Percentiles rank a stretch among this genome's conserved stretches.
Evolutionary conservation across 2,113 vertebrate genomes (phyloP).

Genomic region (Dipodomys spectabilis): DNA sequence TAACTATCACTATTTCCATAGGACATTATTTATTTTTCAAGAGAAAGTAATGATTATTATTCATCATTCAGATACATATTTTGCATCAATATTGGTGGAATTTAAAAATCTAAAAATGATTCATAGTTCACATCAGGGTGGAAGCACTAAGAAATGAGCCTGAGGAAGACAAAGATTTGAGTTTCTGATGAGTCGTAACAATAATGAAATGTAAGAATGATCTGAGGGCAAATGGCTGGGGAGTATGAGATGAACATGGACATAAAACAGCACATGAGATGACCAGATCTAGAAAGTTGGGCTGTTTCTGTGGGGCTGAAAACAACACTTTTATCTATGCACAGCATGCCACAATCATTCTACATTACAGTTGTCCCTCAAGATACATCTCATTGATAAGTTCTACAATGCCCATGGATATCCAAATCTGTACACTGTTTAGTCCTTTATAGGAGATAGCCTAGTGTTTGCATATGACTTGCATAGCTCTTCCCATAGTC

Average conservation of each 20-base stretch:
- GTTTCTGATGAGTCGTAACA: background rate
- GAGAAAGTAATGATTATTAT: background rate
- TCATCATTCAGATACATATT: background rate
- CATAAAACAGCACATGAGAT: background rate
- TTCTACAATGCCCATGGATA: fast-evolving
- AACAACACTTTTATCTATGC: background rate
- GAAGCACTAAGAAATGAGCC: background rate
- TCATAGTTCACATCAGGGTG: fast-evolving
- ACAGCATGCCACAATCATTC: fast-evolving
- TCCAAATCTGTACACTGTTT: background rate
- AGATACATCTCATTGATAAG: fast-evolving
- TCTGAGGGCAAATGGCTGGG: background rate
- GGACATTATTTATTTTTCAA: background rate
- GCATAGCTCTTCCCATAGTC: background rate
- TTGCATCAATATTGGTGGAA: background rate
- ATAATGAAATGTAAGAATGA: background rate
- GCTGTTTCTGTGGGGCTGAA: fast-evolving
- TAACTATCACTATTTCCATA: background rate
- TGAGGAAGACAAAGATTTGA: background rate
- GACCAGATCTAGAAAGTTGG: background rate
- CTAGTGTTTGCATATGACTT: background rate
- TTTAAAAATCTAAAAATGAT: background rate
- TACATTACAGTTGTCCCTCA: background rate
- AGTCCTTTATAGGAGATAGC: background rate
- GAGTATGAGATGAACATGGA: background rate